These are phyloP conservation scores for Acanthopagrus latus DNA, from an alignment of 2,797 vertebrate genomes.

Conservation along the genomic window DNA sequence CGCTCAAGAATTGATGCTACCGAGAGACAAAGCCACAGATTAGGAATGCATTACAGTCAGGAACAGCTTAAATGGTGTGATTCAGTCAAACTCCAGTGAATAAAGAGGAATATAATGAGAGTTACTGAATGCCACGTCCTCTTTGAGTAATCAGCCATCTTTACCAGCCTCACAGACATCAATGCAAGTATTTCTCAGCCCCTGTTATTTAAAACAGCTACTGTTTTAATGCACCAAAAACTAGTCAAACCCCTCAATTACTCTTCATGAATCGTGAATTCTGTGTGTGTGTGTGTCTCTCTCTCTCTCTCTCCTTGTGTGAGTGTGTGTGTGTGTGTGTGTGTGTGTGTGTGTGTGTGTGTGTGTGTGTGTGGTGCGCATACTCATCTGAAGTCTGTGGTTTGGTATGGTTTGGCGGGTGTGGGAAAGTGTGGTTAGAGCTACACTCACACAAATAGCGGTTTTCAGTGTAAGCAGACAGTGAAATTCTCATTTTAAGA, in stretches of 20 bases:
- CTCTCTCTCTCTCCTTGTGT: conserved; percentile 33
- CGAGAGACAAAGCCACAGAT: conserved; percentile 63
- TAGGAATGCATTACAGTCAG: conserved; percentile 70
- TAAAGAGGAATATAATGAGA: conserved; percentile 73
- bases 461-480: conserved; percentile 88
- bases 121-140: conserved; percentile 81
- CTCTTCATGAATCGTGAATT: conserved; percentile 75
- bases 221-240: conserved; percentile 84
- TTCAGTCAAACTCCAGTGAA: conserved; percentile 68
- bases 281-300: conserved; percentile 57
- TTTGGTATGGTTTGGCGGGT: conserved; percentile 83
- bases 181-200: conserved; percentile 82
- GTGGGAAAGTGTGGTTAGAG: conserved; percentile 84
- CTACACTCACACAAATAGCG: conserved; percentile 84
- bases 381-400: conserved; percentile 81
- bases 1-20: conserved; percentile 55
- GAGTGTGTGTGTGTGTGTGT: conserved; percentile 44
- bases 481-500: conserved; percentile 86
- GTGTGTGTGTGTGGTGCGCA: conserved; percentile 67
- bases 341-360: conserved; percentile 54
- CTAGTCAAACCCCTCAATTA: conserved; percentile 85
- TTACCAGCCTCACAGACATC: conserved; percentile 81
- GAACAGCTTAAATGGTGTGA: conserved; percentile 68
- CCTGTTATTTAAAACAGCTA: conserved; percentile 84
- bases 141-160: conserved; percentile 82